A percentile compares a stretch with the other conserved stretches of the same genome.
Conservation (phyloP, 2,797 vertebrate species). For the Momotus momota region DNA sequence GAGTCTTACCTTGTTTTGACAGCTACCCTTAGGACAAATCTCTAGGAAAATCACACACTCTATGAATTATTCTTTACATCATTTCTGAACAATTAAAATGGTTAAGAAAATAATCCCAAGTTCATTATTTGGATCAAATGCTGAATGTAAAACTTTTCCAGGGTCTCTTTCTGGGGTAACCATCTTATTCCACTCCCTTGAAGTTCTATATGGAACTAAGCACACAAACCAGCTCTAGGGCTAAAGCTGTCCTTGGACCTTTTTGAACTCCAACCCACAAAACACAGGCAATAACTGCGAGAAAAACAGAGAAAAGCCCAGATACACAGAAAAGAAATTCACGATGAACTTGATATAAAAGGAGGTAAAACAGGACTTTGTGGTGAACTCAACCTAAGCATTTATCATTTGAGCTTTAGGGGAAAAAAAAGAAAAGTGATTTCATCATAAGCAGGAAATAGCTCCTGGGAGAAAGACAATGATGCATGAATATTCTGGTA, state of each 20-base stretch:
- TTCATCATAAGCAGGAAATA: conserved; percentile 9
- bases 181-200: background rate
- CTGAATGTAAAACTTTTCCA: background rate
- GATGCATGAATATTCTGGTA: conserved; percentile 2
- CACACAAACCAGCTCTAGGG: background rate
- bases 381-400: background rate
- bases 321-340: background rate
- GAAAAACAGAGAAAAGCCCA: background rate
- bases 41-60: background rate
- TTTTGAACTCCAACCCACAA: background rate
- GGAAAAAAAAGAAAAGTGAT: background rate
- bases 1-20: background rate
- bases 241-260: background rate
- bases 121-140: background rate
- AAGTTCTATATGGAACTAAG: background rate
- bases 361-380: background rate
- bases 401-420: background rate
- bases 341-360: background rate
- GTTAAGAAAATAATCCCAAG: background rate
- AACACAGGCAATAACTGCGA: background rate
- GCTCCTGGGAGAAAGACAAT: conserved; percentile 12
- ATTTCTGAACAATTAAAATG: background rate
- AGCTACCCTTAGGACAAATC: background rate
- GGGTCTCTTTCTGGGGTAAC: background rate
- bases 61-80: background rate